Evolutionary conservation across 2,888 invertebrate species (phyloP).

Genomic region (Stegana nigrithorax): DNA sequence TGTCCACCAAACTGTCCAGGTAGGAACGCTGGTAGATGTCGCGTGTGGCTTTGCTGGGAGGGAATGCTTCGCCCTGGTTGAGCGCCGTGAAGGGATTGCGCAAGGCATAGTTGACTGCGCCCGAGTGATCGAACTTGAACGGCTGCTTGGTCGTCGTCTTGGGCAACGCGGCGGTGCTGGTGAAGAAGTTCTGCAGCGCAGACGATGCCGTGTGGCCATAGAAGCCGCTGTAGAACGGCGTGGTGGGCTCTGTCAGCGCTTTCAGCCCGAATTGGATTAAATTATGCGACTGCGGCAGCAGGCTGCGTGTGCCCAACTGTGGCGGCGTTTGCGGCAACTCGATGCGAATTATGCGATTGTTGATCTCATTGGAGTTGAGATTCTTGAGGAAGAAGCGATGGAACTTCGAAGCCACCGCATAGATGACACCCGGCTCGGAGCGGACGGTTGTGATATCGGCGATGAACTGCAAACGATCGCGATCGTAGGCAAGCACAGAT

Average conservation of each 20-base stretch:
- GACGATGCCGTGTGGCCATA: constrained; percentile 22
- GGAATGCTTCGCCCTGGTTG: constrained; percentile 64
- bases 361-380: constrained; percentile 76
- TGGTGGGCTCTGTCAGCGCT: neutral
- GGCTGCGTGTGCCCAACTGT: constrained; percentile 25
- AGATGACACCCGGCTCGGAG: constrained; percentile 78
- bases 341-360: constrained; percentile 79
- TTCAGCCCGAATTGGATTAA: constrained; percentile 32
- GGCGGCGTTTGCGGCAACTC: constrained; percentile 40
- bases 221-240: neutral
- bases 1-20: constrained; percentile 52
- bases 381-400: constrained; percentile 82
- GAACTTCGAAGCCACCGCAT: constrained; percentile 81
- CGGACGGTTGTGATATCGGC: constrained; percentile 79
- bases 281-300: constrained; percentile 36
- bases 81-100: constrained; percentile 65
- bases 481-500: constrained; percentile 79
- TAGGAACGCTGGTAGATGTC: constrained; percentile 54
- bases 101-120: constrained; percentile 51
- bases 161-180: constrained; percentile 38
- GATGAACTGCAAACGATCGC: constrained; percentile 80
- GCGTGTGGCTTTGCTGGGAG: constrained; percentile 56
- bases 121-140: constrained; percentile 53
- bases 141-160: constrained; percentile 49
- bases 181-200: constrained; percentile 50